phyloP scores from a whole-genome alignment of 1,140 invertebrate species.

The Aphaenogaster ashmeadi region DNA sequence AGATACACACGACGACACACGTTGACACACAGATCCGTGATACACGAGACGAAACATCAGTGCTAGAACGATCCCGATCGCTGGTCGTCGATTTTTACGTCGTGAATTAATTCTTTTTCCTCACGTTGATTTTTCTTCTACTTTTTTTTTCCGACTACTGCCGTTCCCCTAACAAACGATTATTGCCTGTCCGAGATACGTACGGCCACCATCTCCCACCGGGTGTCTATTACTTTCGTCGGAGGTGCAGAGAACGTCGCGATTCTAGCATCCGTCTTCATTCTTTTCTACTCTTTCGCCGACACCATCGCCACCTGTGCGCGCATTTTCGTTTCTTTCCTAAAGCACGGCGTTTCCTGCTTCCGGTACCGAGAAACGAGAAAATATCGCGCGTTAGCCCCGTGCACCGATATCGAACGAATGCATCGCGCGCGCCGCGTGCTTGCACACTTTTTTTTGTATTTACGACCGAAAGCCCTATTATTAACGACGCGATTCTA shows the following conservation, averaged over 20 bases:
- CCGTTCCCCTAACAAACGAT: conserved; percentile 31
- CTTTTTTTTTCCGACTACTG: conserved; percentile 8
- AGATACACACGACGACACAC: conserved; percentile 38
- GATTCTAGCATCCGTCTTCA: conserved; percentile 45
- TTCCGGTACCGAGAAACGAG: conserved; percentile 6
- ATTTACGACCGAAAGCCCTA: background rate
- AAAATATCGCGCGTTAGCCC: conserved; percentile 35
- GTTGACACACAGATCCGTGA: background rate
- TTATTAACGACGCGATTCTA: conserved; percentile 3
- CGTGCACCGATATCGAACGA: background rate
- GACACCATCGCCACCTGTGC: conserved; percentile 3
- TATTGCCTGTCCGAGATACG: conserved; percentile 44
- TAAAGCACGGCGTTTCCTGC: background rate
- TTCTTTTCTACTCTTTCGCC: conserved; percentile 44
- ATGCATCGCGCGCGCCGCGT: conserved; percentile 2
- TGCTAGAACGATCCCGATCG: background rate
- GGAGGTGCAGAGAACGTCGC: conserved; percentile 22
- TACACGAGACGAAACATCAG: background rate
- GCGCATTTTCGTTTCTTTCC: conserved; percentile 20
- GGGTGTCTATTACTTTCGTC: conserved; percentile 32
- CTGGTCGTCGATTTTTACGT: conserved; percentile 1
- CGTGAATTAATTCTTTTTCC: conserved; percentile 7
- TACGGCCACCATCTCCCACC: conserved; percentile 11
- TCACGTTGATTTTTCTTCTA: conserved; percentile 12
- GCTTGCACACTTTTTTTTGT: conserved; percentile 13